Percentiles rank a stretch among this genome's conserved stretches.
Conservation (phyloP, 2,113 vertebrate species). For the Myocastor coypus region DNA sequence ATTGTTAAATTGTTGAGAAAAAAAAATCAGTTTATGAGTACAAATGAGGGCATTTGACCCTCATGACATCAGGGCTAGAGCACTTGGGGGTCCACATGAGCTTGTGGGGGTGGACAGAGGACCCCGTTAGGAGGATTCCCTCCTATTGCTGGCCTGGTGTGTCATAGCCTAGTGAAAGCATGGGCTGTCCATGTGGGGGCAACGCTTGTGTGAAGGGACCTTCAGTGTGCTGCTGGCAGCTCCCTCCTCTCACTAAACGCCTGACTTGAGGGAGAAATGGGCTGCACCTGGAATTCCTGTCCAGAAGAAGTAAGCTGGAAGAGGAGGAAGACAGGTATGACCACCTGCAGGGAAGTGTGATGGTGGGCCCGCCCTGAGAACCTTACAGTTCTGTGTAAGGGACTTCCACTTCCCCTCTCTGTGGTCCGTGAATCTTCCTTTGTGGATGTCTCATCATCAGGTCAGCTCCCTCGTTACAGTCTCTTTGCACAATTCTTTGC, state of each 20-base stretch:
- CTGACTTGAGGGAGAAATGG: neutral
- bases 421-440: neutral
- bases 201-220: no score
- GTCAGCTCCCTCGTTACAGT: neutral
- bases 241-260: neutral
- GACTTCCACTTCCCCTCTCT: neutral
- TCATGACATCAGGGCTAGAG: neutral
- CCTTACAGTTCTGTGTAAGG: neutral
- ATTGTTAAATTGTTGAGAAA: neutral
- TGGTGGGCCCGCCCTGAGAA: neutral
- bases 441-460: neutral
- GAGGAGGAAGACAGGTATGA: neutral
- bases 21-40: neutral
- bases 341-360: neutral
- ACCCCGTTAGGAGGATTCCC: neutral
- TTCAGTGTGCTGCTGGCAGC: neutral
- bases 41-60: neutral
- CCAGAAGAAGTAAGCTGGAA: neutral
- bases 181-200: no score
- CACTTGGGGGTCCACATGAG: neutral
- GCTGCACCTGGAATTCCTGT: neutral
- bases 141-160: neutral
- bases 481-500: neutral
- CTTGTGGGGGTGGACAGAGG: neutral
- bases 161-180: fast-evolving